A percentile compares a stretch with the other conserved stretches of the same genome.
These are phyloP conservation scores for Steinernema hermaphroditum DNA, from an alignment of 2,888 invertebrate genomes.

Conservation along the genomic window DNA sequence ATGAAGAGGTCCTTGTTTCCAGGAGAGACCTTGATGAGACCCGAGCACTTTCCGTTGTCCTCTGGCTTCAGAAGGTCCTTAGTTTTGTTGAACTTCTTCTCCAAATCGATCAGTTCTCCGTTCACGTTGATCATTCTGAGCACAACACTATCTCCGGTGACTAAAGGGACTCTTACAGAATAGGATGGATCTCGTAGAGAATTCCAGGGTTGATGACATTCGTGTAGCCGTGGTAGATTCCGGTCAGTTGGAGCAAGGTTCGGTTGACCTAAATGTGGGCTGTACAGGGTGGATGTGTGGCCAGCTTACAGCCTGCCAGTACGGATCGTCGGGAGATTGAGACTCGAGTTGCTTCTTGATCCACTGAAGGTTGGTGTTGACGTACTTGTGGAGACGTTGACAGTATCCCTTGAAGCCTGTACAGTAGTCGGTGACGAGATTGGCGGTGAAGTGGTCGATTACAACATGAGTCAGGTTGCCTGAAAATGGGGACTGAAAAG, in stretches of 20 bases:
- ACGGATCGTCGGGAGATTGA: constrained; percentile 57
- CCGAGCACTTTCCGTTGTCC: constrained; percentile 61
- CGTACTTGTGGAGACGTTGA: constrained; percentile 50
- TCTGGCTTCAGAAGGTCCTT: constrained; percentile 52
- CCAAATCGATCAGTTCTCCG: constrained; percentile 64
- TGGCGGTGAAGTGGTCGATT: constrained; percentile 56
- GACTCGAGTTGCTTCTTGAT: constrained; percentile 51
- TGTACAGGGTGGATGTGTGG: neutral
- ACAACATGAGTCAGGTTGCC: constrained; percentile 54
- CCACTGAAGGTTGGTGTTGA: constrained; percentile 57
- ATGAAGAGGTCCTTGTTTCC: constrained; percentile 62
- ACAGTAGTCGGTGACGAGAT: constrained; percentile 61
- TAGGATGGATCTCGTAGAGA: constrained; percentile 58
- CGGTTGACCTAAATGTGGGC: constrained; percentile 49
- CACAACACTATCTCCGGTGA: neutral
- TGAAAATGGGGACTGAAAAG: constrained; percentile 32
- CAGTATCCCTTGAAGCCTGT: constrained; percentile 62
- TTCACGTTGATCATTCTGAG: constrained; percentile 60
- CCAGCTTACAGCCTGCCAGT: constrained; percentile 59
- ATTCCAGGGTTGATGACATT: constrained; percentile 40
- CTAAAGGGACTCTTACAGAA: constrained; percentile 43
- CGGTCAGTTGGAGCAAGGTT: constrained; percentile 58
- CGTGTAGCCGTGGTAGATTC: constrained; percentile 46
- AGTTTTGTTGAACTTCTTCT: constrained; percentile 65
- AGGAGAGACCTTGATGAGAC: constrained; percentile 62